Base-by-base conservation (phyloP, 2,113 vertebrate genomes). In the Empidonax traillii region DNA sequence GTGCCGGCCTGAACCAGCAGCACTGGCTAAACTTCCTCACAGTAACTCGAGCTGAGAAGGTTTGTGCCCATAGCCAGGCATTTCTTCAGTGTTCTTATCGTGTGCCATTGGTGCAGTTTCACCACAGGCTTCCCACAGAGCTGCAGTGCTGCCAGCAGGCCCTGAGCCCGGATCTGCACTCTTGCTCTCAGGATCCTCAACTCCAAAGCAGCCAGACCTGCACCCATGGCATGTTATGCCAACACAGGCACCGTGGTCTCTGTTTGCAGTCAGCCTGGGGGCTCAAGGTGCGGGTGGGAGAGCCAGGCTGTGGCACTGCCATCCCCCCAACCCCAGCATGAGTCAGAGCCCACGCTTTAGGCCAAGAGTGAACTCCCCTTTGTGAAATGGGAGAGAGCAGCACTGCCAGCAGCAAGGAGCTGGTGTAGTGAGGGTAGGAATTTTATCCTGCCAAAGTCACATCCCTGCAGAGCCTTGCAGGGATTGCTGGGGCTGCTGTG, bases 311-410 rank as follows among this genome's bases (percentile, higher is more conserved):
- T 58, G 20, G 20, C 14, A 25, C 20, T 63, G 43, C 59, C 61
- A 13, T 63, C 82, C 72, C 58, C 18, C 18, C 22, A 75, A 23
- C 28, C 27, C n/a, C 3, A 2, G 6, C 0, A 0, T n/a, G 62
- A 49, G 51, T 37, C 62, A 72, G 8, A 66, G 46, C 52, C 51
- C 56, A 30, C 46, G 21, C 49, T 21, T 33, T 55, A 35, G 49
- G 22, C 21, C 43, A 63, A 30, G 73, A 58, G 37, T 18, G 8
- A 90, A 71, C 59, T 71, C 41, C 44, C 11, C 14, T 55, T 68
- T n/a, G 37, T 65, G 19, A 31, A 69, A 63, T 17, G 55, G 27
- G 53, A 30, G 24, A 76, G 72, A 35, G 15, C 19, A 84, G 49
- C 53, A 35, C 13, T 62, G 37, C 18, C 30, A 46, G 61, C 28